Base-by-base conservation (phyloP, 2,888 invertebrate species). In the Trachelus stipa region DNA sequence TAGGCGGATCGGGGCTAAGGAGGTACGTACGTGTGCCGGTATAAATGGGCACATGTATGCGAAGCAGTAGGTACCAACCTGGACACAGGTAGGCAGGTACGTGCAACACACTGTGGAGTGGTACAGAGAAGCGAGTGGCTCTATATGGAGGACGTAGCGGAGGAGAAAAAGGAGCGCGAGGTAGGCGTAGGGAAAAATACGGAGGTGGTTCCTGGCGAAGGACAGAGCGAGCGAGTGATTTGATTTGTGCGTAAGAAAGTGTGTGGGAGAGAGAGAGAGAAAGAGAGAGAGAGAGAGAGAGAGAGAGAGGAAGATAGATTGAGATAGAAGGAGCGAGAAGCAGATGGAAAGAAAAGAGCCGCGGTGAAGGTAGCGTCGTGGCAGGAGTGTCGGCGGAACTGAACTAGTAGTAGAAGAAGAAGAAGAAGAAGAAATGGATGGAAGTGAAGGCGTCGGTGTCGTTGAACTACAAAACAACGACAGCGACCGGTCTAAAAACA, bases 401-500 rank as follows among this genome's bases (percentile, higher is more conserved):
- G 71, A 33, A 71, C 31, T 31, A 33, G 71, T 31, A 33, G 12
- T 15, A 71, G 15, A 40, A 74, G 75, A 78, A 75, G 81, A 68
- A 40, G 30, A 34, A 73, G 74, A 73, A 77, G 79, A 31, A 23
- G 73, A 31, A 34, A n/a, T 73, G 73, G 35, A 33, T 73, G 73
- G 35, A 33, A 33, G 73, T 34, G 76, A 79, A 80, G 77, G 79
- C 75, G 79, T 76, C 40, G 73, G 78, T 79, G 76, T 83, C 83
- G 81, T 83, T 87, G 87, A 87, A 87, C 86, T 85, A 85, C 83
- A 83, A 84, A 87, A 85, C 82, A 83, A 86, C 82, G 81, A 85
- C 82, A 73, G 76, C 76, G 76, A 81, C 78, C 85, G 81, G 84
- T 82, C 85, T 86, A 85, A 87, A 87, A 87, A 87, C 87, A 78